phyloP scores from a whole-genome alignment of 1,140 invertebrate species.

The Metaphire vulgaris region DNA sequence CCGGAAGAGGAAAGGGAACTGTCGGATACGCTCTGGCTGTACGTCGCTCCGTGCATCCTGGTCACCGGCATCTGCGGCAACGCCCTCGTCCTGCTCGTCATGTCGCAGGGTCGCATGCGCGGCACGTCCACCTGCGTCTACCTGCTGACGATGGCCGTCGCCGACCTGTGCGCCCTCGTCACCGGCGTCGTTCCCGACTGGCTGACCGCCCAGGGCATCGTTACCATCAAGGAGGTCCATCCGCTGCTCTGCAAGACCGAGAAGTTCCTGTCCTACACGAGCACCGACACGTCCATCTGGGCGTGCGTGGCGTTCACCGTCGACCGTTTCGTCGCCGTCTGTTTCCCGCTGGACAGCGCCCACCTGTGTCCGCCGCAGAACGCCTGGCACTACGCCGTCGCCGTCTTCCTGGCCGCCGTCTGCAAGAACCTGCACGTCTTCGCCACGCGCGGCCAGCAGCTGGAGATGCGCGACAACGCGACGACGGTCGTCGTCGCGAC shows the following conservation, averaged over 20 bases:
- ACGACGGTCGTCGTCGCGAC: constrained; percentile 1
- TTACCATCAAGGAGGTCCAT: constrained; percentile 25
- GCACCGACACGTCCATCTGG: constrained; percentile 32
- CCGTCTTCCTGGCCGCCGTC: constrained; percentile 11
- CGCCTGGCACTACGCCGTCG: constrained; percentile 11
- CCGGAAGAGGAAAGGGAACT: background rate
- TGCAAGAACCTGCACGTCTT: constrained; percentile 28
- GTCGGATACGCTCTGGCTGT: constrained; percentile 26
- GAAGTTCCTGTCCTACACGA: constrained; percentile 30
- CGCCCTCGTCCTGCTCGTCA: constrained; percentile 26
- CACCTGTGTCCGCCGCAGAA: background rate
- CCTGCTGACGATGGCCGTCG: constrained; percentile 24
- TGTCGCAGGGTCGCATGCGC: constrained; percentile 21
- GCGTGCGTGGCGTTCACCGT: constrained; percentile 32
- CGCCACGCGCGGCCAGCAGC: constrained; percentile 17
- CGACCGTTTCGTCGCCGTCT: constrained; percentile 34
- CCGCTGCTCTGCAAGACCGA: constrained; percentile 31
- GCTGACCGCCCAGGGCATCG: constrained; percentile 16
- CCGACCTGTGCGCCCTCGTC: constrained; percentile 18
- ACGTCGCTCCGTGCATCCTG: constrained; percentile 25
- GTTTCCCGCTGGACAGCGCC: constrained; percentile 29
- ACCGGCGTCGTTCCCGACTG: constrained; percentile 29
- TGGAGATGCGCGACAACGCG: background rate
- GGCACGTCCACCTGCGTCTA: constrained; percentile 28
- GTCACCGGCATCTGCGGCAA: constrained; percentile 25